A percentile compares a stretch with the other conserved stretches of the same genome.
Conservation (phyloP, 2,113 vertebrate species). For the Pollimyrus isidori region DNA sequence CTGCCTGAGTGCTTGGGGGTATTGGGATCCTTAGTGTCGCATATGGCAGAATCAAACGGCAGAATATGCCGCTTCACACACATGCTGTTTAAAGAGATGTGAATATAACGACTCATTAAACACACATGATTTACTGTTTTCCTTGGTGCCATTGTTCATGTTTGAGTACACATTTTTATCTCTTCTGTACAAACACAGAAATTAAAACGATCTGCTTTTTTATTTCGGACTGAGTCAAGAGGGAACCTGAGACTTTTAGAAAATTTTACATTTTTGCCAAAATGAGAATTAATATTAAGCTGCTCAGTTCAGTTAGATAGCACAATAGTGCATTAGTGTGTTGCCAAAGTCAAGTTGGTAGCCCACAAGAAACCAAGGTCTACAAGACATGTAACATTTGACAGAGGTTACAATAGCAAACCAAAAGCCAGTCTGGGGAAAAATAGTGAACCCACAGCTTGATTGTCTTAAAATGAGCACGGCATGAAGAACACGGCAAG, state of each 20-base stretch:
- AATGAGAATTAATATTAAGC: neutral
- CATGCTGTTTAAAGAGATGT: constrained; percentile 11
- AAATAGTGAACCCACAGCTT: neutral
- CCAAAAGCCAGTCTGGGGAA: neutral
- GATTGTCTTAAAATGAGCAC: neutral
- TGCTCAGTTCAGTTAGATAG: neutral
- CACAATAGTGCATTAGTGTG: neutral
- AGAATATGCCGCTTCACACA: constrained; percentile 8
- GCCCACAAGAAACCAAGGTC: neutral
- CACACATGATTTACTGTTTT: constrained; percentile 13
- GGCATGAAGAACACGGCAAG: neutral
- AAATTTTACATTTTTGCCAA: neutral
- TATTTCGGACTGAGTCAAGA: neutral
- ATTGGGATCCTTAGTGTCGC: neutral
- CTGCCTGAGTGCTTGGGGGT: constrained; percentile 8
- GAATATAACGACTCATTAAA: constrained; percentile 20
- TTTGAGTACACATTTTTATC: neutral
- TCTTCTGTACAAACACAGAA: neutral
- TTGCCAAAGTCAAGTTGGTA: neutral
- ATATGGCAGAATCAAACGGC: neutral
- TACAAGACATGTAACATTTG: neutral
- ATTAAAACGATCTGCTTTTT: neutral
- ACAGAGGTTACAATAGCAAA: neutral
- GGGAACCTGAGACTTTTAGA: neutral
- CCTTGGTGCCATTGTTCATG: neutral